These are phyloP conservation scores for Epizoanthus scotinus DNA, from an alignment of 92 coral and sea anemone genomes.

Conservation along the genomic window DNA sequence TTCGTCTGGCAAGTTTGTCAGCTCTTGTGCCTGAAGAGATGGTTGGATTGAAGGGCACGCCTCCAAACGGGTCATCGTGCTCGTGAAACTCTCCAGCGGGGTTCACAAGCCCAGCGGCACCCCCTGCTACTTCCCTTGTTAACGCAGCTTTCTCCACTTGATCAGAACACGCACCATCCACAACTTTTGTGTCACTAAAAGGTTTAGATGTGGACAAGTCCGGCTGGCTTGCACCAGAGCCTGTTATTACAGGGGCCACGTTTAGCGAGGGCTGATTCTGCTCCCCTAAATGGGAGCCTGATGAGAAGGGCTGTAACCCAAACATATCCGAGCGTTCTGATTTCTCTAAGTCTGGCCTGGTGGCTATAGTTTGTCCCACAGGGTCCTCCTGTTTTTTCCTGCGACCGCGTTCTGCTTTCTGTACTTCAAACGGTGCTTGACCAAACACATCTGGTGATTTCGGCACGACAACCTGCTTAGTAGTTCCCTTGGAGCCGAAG, in stretches of 20 bases:
- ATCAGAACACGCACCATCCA: constrained; percentile 29
- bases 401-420: constrained; percentile 15
- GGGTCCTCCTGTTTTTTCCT: not conserved
- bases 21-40: constrained; percentile 37
- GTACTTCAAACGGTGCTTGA: constrained; percentile 63
- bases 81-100: constrained; percentile 68
- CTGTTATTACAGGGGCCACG: not conserved
- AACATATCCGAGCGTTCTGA: constrained; percentile 28
- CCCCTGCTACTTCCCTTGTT: not conserved
- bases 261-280: constrained; percentile 10
- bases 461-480: constrained; percentile 34
- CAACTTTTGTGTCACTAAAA: not conserved
- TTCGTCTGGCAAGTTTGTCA: constrained; percentile 46
- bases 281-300: constrained; percentile 10
- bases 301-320: constrained; percentile 39
- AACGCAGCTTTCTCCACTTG: not conserved
- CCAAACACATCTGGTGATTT: constrained; percentile 73
- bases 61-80: constrained; percentile 78
- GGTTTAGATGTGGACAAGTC: not conserved
- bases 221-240: not conserved
- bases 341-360: not conserved
- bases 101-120: constrained; percentile 58
- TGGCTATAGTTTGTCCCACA: not conserved
- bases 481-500: constrained; percentile 46
- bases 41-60: constrained; percentile 73